Evolutionary conservation across 2,113 vertebrate species (phyloP), one percentile per base, ranked within the genome.

Genomic region (Myotis lucifugus): DNA sequence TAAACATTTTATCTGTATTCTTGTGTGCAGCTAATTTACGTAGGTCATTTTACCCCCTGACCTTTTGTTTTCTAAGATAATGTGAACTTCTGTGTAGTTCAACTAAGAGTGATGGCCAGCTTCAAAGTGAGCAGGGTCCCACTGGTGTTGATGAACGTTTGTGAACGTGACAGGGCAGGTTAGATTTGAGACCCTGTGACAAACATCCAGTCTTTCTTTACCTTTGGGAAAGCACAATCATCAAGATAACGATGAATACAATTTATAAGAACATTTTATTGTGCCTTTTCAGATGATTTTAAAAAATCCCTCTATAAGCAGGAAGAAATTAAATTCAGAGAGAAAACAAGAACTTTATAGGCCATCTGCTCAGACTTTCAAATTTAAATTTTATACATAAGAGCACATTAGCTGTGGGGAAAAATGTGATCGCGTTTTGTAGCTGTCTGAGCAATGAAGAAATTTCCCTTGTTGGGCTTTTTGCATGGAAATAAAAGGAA

Each of bases 321-420:
- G 94, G 95, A 97, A 98, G 96, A 97, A 97, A 98, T 97, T 97
- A 97, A 95, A 97, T 97, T 97, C 96, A 96, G 91, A 96, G 93
- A 96, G 94, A 97, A 97, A 97, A 97, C 96, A 97, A 96, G 96
- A 96, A 95, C 96, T 97, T 97, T 97, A 97, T 95, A 96, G 97
- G 85, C 97, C 97, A 98, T 97, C 97, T 97, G 97, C 96, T 97
- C 94, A 95, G 96, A 96, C 84, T 96, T 97, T 97, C 95, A 95
- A 96, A 97, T 98, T 96, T 97, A 96, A 96, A 97, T 97, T 97
- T 97, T 95, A 97, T 97, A 96, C 96, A 96, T 96, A 97, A 97
- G 96, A 97, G 95, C 93, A 91, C 96, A 98, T 96, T 96, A 97
- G 94, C 97, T 97, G 93, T 97, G 91, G 95, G 94, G 54, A 86